A percentile compares a stretch with the other conserved stretches of the same genome.
phyloP scores from a whole-genome alignment of 1,140 invertebrate genomes.

The Probaryconus sp. region DNA sequence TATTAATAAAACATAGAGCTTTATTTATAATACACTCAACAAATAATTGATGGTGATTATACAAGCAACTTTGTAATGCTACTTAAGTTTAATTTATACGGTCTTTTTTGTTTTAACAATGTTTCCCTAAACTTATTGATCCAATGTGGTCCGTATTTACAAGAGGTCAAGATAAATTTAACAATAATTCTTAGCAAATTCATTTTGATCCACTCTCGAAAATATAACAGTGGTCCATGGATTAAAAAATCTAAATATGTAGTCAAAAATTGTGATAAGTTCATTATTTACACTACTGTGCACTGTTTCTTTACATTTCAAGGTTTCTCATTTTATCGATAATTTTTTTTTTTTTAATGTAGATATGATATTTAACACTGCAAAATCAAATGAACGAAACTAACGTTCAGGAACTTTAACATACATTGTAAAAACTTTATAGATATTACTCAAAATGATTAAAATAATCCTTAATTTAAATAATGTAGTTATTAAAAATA shows the following conservation, averaged over 20 bases:
- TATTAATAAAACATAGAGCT: slow-evolving; percentile 75
- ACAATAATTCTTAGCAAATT: slow-evolving; percentile 69
- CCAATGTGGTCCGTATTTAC: slow-evolving; percentile 72
- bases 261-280: slow-evolving; percentile 64
- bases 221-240: slow-evolving; percentile 68
- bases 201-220: slow-evolving; percentile 64
- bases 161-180: slow-evolving; percentile 68
- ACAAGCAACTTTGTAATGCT: slow-evolving; percentile 68
- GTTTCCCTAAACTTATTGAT: slow-evolving; percentile 62
- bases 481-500: too few relatives aligned
- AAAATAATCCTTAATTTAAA: too few relatives aligned
- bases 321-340: slow-evolving; percentile 45
- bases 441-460: too few relatives aligned
- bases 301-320: slow-evolving; percentile 54
- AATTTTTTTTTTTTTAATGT: slow-evolving; percentile 48
- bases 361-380: slow-evolving; percentile 59
- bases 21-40: slow-evolving; percentile 75
- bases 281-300: slow-evolving; percentile 66
- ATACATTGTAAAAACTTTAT: background rate
- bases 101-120: slow-evolving; percentile 62
- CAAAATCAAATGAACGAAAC: slow-evolving; percentile 24
- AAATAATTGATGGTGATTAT: slow-evolving; percentile 71
- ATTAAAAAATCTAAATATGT: slow-evolving; percentile 67
- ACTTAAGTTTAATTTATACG: slow-evolving; percentile 57
- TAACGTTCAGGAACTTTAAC: slow-evolving; percentile 17